These are phyloP conservation scores for Fundulus diaphanus DNA, from an alignment of 2,797 vertebrate genomes.

Conservation along the genomic window DNA sequence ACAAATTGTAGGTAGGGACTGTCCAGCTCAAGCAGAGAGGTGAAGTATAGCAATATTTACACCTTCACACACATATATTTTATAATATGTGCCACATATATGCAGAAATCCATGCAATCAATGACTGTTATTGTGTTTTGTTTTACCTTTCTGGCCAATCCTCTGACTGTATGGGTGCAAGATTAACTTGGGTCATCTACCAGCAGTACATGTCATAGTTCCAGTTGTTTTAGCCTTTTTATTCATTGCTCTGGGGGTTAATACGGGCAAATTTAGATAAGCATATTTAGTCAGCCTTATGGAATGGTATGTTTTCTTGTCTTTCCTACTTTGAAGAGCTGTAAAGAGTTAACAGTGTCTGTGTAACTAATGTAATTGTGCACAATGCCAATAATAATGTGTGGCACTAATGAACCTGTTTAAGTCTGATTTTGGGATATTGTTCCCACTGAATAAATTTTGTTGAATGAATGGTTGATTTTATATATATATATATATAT, in stretches of 20 bases:
- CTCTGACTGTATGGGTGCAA: too few species aligned
- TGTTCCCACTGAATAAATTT: background rate
- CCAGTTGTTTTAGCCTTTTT: background rate
- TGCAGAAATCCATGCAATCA: background rate
- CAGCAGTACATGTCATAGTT: background rate
- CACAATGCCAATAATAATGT: background rate
- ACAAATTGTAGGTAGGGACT: background rate
- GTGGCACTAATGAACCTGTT: background rate
- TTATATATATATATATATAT: too few species aligned
- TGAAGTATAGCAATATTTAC: background rate
- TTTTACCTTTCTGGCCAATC: background rate
- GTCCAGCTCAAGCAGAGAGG: background rate
- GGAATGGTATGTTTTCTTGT: background rate
- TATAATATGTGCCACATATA: background rate
- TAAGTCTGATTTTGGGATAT: background rate
- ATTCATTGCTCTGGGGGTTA: background rate
- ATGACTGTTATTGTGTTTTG: background rate
- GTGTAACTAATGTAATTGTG: background rate
- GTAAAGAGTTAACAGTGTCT: background rate
- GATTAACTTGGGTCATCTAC: background rate
- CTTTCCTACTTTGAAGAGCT: background rate
- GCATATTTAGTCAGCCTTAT: background rate
- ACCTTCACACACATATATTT: background rate
- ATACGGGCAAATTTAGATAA: background rate
- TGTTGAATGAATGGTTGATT: background rate